Conservation (phyloP, 2,113 vertebrate species). For the Emydocephalus ijimae region DNA sequence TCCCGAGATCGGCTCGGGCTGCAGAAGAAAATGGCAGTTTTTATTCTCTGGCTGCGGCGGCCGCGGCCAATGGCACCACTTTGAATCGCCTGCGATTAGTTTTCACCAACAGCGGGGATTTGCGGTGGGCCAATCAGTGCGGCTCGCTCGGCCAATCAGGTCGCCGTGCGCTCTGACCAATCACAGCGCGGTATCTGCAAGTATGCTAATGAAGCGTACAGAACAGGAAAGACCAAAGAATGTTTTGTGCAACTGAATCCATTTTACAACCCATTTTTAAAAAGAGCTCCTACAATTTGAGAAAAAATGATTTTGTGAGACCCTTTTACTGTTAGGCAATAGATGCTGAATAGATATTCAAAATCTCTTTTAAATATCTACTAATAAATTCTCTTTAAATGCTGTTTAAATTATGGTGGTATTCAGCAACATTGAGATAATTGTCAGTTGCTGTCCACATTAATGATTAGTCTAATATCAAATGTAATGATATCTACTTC, state of each 20-base stretch:
- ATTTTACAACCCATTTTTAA: not conserved
- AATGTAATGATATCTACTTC: not conserved
- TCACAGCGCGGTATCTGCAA: too few species aligned
- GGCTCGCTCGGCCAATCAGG: too few species aligned
- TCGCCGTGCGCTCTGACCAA: too few species aligned
- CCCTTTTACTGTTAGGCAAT: not conserved
- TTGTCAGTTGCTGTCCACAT: not conserved
- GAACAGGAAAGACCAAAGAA: not conserved
- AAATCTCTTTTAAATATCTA: not conserved
- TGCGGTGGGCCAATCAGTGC: too few species aligned
- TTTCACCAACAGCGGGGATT: too few species aligned
- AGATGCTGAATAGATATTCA: not conserved
- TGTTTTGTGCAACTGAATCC: not conserved
- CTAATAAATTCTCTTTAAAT: not conserved
- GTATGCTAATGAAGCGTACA: too few species aligned
- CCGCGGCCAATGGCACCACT: too few species aligned
- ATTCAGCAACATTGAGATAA: not conserved
- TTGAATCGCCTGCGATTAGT: too few species aligned
- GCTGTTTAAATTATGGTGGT: not conserved
- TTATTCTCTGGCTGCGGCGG: too few species aligned
- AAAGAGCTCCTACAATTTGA: not conserved
- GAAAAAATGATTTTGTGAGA: not conserved
- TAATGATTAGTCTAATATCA: not conserved
- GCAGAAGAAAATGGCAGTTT: too few species aligned
- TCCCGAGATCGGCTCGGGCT: too few species aligned